Evolutionary conservation across 2,113 vertebrate genomes (phyloP).

Genomic region (Chauna torquata): DNA sequence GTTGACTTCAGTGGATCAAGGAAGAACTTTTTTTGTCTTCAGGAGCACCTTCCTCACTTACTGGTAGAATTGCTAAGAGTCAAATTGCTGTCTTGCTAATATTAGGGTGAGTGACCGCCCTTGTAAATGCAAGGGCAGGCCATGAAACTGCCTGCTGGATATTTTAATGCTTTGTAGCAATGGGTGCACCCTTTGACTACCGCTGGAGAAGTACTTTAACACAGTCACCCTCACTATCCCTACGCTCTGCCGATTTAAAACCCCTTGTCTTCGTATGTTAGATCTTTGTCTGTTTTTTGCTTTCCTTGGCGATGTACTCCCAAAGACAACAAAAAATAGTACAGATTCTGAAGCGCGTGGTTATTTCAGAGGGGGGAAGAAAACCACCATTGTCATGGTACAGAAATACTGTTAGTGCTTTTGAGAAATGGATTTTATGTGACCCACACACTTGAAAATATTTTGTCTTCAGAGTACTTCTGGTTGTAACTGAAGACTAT

Average conservation of each 20-base stretch:
- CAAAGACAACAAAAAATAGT: background rate
- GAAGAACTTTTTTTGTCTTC: background rate
- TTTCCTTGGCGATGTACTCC: background rate
- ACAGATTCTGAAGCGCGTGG: conserved; percentile 9
- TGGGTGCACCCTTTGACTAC: background rate
- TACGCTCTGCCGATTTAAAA: conserved; percentile 26
- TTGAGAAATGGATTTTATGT: background rate
- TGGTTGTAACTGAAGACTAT: background rate
- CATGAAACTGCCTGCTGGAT: background rate
- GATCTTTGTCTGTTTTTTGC: conserved; percentile 40
- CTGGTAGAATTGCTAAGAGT: background rate
- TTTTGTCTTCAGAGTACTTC: background rate
- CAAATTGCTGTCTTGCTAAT: background rate
- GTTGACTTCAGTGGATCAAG: background rate
- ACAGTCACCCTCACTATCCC: background rate
- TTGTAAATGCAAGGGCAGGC: background rate
- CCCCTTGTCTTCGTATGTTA: conserved; percentile 55
- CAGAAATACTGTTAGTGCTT: background rate
- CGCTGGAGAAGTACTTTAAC: background rate
- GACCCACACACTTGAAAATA: background rate
- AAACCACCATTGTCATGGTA: background rate
- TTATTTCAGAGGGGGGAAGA: background rate
- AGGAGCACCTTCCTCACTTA: background rate
- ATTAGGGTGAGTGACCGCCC: background rate
- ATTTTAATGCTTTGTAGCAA: background rate